Conservation (phyloP, 2,797 vertebrate genomes). For the Pseudochirops cupreus region DNA sequence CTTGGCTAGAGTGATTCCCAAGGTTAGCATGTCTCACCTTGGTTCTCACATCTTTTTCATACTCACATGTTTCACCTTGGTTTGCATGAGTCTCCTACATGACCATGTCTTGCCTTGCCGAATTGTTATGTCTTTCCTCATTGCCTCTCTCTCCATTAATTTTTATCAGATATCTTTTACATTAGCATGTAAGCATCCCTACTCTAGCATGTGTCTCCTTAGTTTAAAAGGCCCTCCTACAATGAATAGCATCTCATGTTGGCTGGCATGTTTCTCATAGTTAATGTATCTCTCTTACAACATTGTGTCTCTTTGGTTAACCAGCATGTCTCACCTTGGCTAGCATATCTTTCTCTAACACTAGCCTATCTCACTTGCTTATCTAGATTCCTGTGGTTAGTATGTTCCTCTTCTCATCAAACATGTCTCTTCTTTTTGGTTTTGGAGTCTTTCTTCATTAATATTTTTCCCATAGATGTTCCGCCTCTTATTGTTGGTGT, state of each 20-base stretch:
- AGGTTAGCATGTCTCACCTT: background rate
- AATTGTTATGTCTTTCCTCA: background rate
- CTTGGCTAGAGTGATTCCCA: background rate
- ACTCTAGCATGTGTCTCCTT: conserved; percentile 11
- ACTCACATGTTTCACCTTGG: background rate
- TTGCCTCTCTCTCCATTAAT: background rate
- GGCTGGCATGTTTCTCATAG: conserved; percentile 19
- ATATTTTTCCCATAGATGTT: background rate
- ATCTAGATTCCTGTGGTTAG: background rate
- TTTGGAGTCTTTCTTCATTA: conserved; percentile 43
- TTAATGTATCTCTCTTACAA: background rate
- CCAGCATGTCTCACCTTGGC: background rate
- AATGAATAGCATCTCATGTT: background rate
- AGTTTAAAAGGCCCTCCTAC: background rate
- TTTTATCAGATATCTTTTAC: background rate
- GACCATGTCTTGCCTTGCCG: background rate
- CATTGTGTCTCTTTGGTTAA: background rate
- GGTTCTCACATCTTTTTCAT: background rate
- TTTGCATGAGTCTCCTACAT: background rate
- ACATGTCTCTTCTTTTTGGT: conserved; percentile 39
- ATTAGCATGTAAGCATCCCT: background rate
- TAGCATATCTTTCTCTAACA: conserved; percentile 40
- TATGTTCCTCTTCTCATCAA: conserved; percentile 31
- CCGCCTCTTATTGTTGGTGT: background rate
- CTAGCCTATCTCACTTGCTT: conserved; percentile 16